Percentiles rank a stretch among this genome's conserved stretches.
These are phyloP conservation scores for Xenopus laevis DNA, from an alignment of 2,113 vertebrate species.

Conservation along the genomic window DNA sequence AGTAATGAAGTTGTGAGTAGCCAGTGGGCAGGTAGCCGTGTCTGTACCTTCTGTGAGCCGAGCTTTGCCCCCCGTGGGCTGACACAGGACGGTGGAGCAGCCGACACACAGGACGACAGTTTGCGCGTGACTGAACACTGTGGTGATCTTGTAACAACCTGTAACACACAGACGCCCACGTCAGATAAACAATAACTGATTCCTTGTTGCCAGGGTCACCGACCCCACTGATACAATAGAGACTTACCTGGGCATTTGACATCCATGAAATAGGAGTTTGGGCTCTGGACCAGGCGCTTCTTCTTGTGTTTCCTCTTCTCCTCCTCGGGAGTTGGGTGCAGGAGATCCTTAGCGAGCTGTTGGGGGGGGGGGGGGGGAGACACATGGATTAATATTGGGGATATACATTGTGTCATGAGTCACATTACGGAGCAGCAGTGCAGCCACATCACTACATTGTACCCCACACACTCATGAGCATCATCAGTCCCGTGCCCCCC, in stretches of 20 bases:
- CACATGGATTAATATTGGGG: too few species aligned
- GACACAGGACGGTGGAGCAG: slow-evolving; percentile 74
- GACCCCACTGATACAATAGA: neutral
- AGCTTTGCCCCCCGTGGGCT: slow-evolving; percentile 73
- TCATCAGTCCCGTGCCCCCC: too few species aligned
- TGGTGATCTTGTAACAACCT: slow-evolving; percentile 78
- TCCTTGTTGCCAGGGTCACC: too few species aligned
- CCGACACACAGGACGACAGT: slow-evolving; percentile 73
- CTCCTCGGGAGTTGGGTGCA: slow-evolving; percentile 72
- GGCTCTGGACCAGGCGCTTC: slow-evolving; percentile 81
- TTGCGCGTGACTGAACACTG: slow-evolving; percentile 73
- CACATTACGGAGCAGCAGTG: too few species aligned
- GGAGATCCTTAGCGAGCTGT: slow-evolving; percentile 74
- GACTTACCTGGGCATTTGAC: slow-evolving; percentile 85
- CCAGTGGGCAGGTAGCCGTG: too few species aligned
- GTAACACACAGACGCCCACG: too few species aligned
- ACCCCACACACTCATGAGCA: too few species aligned
- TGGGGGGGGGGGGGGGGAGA: slow-evolving; percentile 16
- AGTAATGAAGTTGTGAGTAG: too few species aligned
- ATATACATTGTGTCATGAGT: too few species aligned
- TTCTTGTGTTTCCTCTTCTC: slow-evolving; percentile 82
- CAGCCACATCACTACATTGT: too few species aligned
- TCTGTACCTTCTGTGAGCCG: slow-evolving; percentile 72
- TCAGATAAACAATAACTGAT: too few species aligned
- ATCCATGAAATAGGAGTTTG: too few species aligned